Base-by-base conservation (phyloP, 2,113 vertebrate genomes). In the Ceratotherium simum region DNA sequence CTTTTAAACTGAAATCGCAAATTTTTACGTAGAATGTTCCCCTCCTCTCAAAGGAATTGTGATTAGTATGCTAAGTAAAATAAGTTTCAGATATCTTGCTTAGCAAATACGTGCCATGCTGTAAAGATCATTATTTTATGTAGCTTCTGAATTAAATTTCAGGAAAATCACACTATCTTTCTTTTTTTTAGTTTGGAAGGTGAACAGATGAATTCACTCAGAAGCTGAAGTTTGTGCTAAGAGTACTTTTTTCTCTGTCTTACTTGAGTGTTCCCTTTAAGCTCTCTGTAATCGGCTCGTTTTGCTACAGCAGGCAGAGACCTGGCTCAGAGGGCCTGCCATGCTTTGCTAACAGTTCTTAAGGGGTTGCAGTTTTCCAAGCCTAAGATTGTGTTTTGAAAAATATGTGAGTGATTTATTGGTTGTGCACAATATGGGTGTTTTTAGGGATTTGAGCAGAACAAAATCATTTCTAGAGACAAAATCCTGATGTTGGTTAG, bases 251-350 rank as follows among this genome's bases (percentile, higher is more conserved):
- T 78, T 46, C 23, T 76, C 36, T 76, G 11, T 76, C 94, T 97
- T 76, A 81, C 58, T 90, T 94, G 72, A 84, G 20, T 39, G 18
- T 88, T 93, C 94, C 76, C 60, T 88, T 94, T 94, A 84, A 88
- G 54, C 13, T 90, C 33, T 42, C 54, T 39, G 54, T 92, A 65
- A 78, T 82, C 51, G 8, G 51, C 33, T 79, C 82, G 72, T 8
- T 65, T 88, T 79, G 36, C 14, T 92, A 83, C 29, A 76, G 62
- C 51, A 91, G 46, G 36, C 42, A 78, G 60, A 90, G 36, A 42
- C 64, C 33, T 39, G 84, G 29, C 42, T 65, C 69, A 36, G 33
- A 79, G 91, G 29, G 20, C 64, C 75, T 86, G 23, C 69, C 5
- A 8, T 54, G 25, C 33, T 78, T 72, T 39, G n/a, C 64, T 56